Percentiles rank a stretch among this genome's conserved stretches.
These are phyloP conservation scores for Palaemon carinicauda DNA, from an alignment of 1,140 invertebrate species.

Conservation along the genomic window DNA sequence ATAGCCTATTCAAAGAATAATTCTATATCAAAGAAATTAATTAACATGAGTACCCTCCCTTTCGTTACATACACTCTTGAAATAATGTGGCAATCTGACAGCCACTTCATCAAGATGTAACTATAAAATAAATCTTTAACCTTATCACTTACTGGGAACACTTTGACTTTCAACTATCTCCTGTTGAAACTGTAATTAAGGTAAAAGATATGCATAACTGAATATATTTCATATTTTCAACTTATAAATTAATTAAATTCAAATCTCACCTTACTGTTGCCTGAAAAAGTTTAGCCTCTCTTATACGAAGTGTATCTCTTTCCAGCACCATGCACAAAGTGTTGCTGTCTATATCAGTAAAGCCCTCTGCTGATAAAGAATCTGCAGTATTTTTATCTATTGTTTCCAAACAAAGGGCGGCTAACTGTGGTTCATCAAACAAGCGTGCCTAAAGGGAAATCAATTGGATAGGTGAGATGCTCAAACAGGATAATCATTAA, in stretches of 20 bases:
- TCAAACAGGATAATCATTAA: neutral
- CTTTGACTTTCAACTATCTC: too few species aligned
- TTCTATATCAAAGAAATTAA: too few species aligned
- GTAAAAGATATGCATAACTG: too few species aligned
- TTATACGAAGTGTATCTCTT: slow-evolving; percentile 82
- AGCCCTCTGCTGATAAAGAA: slow-evolving; percentile 83
- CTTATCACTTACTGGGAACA: too few species aligned
- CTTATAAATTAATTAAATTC: neutral
- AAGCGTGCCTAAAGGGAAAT: slow-evolving; percentile 71
- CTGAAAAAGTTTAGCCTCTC: slow-evolving; percentile 83
- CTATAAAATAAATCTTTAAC: too few species aligned
- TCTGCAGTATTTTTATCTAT: slow-evolving; percentile 88
- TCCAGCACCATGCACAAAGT: slow-evolving; percentile 82
- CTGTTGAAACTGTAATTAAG: too few species aligned
- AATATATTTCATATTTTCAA: neutral
- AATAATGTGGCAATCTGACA: too few species aligned
- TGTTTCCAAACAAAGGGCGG: slow-evolving; percentile 81
- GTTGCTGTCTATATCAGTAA: slow-evolving; percentile 86
- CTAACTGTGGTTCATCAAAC: slow-evolving; percentile 83
- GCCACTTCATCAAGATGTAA: too few species aligned
- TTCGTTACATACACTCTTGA: too few species aligned
- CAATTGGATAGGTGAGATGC: neutral
- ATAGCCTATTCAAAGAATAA: too few species aligned
- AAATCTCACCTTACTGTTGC: slow-evolving; percentile 66
- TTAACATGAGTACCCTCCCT: too few species aligned